Conservation (phyloP, 2,888 invertebrate genomes). For the Polydrusus tereticollis region DNA sequence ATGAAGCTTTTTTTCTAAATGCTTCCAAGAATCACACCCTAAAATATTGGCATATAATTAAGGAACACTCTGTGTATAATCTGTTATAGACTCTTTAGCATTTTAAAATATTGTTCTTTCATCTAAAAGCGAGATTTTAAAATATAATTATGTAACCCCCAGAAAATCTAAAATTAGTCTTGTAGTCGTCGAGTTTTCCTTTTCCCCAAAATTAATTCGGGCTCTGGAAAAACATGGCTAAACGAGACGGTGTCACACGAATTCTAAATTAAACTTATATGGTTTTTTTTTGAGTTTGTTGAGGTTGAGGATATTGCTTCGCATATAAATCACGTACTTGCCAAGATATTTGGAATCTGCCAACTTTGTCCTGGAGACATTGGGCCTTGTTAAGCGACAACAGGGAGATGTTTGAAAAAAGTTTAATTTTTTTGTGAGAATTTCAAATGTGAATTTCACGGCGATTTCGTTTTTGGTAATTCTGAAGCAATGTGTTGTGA, state of each 20-base stretch:
- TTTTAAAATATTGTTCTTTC: too few relatives aligned
- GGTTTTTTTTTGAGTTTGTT: not conserved
- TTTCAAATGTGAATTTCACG: not conserved
- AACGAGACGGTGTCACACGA: not conserved
- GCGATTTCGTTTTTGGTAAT: too few relatives aligned
- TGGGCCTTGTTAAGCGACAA: not conserved
- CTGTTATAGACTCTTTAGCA: too few relatives aligned
- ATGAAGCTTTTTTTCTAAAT: too few relatives aligned
- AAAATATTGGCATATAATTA: too few relatives aligned
- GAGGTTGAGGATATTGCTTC: not conserved
- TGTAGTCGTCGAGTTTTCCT: not conserved
- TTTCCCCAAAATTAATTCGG: not conserved
- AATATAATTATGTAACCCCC: not conserved
- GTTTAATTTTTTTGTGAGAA: not conserved
- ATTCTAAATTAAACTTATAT: not conserved
- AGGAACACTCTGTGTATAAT: too few relatives aligned
- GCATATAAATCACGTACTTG: not conserved
- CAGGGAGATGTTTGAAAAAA: not conserved
- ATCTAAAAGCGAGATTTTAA: too few relatives aligned
- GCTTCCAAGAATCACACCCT: too few relatives aligned
- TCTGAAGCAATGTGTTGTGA: too few relatives aligned
- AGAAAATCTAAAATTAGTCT: not conserved
- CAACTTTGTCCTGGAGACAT: not conserved
- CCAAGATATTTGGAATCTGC: not conserved
- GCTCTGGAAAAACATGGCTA: not conserved